Conservation (phyloP, 2,888 invertebrate species). For the Crossocerus cetratus region DNA sequence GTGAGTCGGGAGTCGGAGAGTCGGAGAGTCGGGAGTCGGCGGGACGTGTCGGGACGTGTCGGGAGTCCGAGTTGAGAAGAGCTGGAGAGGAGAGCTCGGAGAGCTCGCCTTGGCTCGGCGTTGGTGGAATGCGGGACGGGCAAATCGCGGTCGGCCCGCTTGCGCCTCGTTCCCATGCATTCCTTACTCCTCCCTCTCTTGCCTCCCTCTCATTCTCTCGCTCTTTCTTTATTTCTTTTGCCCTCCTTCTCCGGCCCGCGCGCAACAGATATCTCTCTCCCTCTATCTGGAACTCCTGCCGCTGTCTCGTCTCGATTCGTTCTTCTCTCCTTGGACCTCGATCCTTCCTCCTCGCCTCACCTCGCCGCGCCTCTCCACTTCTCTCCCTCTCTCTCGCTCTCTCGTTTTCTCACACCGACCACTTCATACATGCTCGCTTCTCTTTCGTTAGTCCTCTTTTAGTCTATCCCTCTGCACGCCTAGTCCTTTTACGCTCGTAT, state of each 20-base stretch:
- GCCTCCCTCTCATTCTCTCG: constrained; percentile 35
- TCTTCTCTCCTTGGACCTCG: constrained; percentile 10
- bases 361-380: constrained; percentile 17
- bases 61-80: constrained; percentile 51
- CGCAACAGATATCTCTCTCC: constrained; percentile 15
- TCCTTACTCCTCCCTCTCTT: constrained; percentile 61
- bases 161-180: constrained; percentile 73
- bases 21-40: constrained; percentile 73
- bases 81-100: constrained; percentile 22
- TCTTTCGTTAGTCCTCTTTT: constrained; percentile 34
- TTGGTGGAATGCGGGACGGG: constrained; percentile 77
- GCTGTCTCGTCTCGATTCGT: constrained; percentile 26
- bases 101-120: constrained; percentile 65
- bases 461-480: constrained; percentile 7
- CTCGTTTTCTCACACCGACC: constrained; percentile 37
- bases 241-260: constrained; percentile 6
- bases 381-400: constrained; percentile 28
- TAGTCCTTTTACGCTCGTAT: constrained; percentile 24
- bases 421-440: constrained; percentile 33
- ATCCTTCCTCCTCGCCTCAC: not conserved
- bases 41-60: constrained; percentile 67
- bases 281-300: constrained; percentile 21
- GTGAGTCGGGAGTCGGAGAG: constrained; percentile 71
- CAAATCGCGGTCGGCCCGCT: constrained; percentile 77
- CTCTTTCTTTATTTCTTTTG: constrained; percentile 32